Base-by-base conservation (phyloP, 2,113 vertebrate species). In the Psilopsiagon aymara region DNA sequence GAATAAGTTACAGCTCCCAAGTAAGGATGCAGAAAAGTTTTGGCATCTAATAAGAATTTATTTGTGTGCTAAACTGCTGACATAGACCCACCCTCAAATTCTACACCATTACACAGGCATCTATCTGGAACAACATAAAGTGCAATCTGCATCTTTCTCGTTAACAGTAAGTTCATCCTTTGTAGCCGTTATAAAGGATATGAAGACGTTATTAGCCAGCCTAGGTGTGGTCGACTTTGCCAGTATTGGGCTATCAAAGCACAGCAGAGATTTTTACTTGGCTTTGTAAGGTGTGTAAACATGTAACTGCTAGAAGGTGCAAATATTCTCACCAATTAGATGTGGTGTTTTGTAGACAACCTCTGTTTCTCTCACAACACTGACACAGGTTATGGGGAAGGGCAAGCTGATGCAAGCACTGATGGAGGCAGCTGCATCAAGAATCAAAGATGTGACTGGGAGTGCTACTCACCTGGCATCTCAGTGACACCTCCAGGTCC, bases 331-430 rank as follows among this genome's bases (percentile, higher is more conserved):
- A 21, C 6, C 16, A 71, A 8, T n/a, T 68, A 43, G 39, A 51
- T 23, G 5, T 0, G 0, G n/a, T 79, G 79, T 76, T 90, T 79
- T 2, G 2, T 29, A 82, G 43, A 52, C 3, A 2, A 33, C 5
- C 20, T 25, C 51, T 10, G 27, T 71, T 92, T 87, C 17, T 52
- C 41, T 66, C 37, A 33, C 13, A 43, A 55, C 15, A 23, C 31
- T 68, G 77, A 91, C 84, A 44, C 19, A 76, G 17, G 9, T 63
- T 43, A 59, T 4, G 55, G 17, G 11, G 27, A 79, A 76, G 31
- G 15, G 16, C 0, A 1, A 82, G 11, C 5, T 37, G 51, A 46
- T 49, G 19, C 31, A 49, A 1, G 3, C 5, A 2, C 15, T 21
- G 37, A 43, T 17, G 69, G 55, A 85, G 51, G n/a, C 39, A 60